Evolutionary conservation across 2,113 vertebrate species (phyloP).

Genomic region (Anseranas semipalmata): DNA sequence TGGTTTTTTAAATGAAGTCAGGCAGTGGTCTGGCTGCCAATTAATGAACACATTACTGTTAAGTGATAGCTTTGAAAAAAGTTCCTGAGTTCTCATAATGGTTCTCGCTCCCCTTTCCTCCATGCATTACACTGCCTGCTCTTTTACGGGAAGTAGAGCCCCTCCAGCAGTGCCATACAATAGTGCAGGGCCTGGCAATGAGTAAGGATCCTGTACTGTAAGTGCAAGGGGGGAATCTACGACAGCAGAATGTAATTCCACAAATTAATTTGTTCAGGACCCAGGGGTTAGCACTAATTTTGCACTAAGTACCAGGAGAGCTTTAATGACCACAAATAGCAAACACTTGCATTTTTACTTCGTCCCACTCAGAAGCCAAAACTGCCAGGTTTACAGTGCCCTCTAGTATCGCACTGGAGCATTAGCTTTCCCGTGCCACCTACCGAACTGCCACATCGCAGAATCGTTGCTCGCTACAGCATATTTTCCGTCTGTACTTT

Average conservation of each 20-base stretch:
- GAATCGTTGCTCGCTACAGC: background rate
- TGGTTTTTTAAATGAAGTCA: background rate
- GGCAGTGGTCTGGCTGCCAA: slow-evolving; percentile 26
- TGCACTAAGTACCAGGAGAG: slow-evolving; percentile 1
- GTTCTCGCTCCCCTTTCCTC: background rate
- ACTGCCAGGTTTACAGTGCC: slow-evolving; percentile 68
- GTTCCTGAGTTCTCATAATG: background rate
- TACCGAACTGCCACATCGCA: background rate
- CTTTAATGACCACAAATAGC: slow-evolving; percentile 27
- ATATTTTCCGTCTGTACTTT: background rate
- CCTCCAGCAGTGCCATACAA: background rate
- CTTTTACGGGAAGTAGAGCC: background rate
- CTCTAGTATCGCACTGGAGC: slow-evolving; percentile 58
- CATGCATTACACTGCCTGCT: background rate
- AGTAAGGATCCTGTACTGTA: background rate
- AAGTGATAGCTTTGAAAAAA: slow-evolving; percentile 20
- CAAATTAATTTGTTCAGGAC: slow-evolving; percentile 39
- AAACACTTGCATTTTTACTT: background rate
- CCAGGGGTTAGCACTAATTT: slow-evolving; percentile 38
- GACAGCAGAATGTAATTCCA: background rate
- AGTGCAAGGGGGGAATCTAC: background rate
- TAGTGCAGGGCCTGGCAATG: background rate
- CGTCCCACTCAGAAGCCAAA: slow-evolving; percentile 22
- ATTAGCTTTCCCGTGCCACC: slow-evolving; percentile 23
- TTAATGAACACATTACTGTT: slow-evolving; percentile 43